Conservation (phyloP, 2,888 invertebrate genomes). For the Syritta pipiens region DNA sequence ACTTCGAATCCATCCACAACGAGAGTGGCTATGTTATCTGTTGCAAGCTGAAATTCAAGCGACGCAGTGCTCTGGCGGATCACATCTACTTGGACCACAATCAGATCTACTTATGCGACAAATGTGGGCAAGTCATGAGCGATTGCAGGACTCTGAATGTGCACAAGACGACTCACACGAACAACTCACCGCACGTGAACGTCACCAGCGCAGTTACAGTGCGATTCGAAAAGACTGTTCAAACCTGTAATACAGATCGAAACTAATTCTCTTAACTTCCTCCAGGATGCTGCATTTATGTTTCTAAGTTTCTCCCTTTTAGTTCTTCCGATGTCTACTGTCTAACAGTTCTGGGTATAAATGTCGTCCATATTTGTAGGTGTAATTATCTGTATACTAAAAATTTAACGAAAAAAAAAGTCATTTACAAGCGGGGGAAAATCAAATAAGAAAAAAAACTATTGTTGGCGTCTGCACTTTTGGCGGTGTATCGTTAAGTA, state of each 20-base stretch:
- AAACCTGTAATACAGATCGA: not conserved
- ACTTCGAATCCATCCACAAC: conserved; percentile 67
- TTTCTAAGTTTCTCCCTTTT: too few relatives aligned
- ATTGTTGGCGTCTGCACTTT: too few relatives aligned
- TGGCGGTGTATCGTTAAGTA: too few relatives aligned
- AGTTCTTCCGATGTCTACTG: too few relatives aligned
- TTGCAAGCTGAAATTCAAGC: conserved; percentile 69
- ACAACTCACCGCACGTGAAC: conserved; percentile 4
- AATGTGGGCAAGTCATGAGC: conserved; percentile 65
- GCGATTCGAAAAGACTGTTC: not conserved
- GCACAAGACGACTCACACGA: conserved; percentile 59
- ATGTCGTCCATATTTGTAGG: too few relatives aligned
- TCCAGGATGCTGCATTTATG: too few relatives aligned
- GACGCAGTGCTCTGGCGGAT: conserved; percentile 69
- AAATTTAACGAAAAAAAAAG: too few relatives aligned
- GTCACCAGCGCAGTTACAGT: conserved; percentile 3
- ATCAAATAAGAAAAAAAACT: too few relatives aligned
- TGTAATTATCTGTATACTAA: too few relatives aligned
- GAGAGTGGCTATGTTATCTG: conserved; percentile 68
- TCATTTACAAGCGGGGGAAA: too few relatives aligned
- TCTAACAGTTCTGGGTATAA: too few relatives aligned
- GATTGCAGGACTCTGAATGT: conserved; percentile 54
- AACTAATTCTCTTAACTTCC: too few relatives aligned
- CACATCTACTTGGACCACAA: conserved; percentile 68
- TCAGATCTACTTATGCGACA: conserved; percentile 66